Percentiles rank a stretch among this genome's conserved stretches.
These are phyloP conservation scores for Apamea epomidion DNA, from an alignment of 2,888 invertebrate species.

Conservation along the genomic window DNA sequence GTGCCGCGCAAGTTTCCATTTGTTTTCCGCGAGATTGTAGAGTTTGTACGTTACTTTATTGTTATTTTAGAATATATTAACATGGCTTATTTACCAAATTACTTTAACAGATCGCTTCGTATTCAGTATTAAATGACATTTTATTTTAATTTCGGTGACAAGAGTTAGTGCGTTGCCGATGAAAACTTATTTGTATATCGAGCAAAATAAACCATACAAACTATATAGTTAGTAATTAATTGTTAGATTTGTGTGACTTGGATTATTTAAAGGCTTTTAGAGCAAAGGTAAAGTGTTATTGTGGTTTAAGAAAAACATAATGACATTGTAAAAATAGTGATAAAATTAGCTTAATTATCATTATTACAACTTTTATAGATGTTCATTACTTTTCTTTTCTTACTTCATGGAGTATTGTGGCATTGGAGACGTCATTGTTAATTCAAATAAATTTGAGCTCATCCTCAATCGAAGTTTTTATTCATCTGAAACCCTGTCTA, in stretches of 20 bases:
- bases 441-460: constrained; percentile 90
- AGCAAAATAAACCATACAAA: constrained; percentile 89
- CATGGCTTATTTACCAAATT: constrained; percentile 90
- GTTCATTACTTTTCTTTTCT: constrained; percentile 90
- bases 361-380: constrained; percentile 91
- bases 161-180: constrained; percentile 81
- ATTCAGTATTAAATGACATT: constrained; percentile 89
- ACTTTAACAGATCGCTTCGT: constrained; percentile 86
- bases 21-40: constrained; percentile 79
- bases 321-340: constrained; percentile 91
- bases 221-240: constrained; percentile 90
- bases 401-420: constrained; percentile 90
- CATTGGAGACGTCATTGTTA: constrained; percentile 90
- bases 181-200: constrained; percentile 89
- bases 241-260: constrained; percentile 91
- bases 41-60: constrained; percentile 83
- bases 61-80: constrained; percentile 79
- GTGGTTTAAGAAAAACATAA: constrained; percentile 90
- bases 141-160: constrained; percentile 81
- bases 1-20: constrained; percentile 84
- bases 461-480: constrained; percentile 89
- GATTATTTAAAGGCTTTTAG: constrained; percentile 90
- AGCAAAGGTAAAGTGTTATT: constrained; percentile 89
- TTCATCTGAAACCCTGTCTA: constrained; percentile 78
- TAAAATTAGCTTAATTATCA: constrained; percentile 90